A percentile compares a stretch with the other conserved stretches of the same genome.
phyloP scores from a whole-genome alignment of 2,888 invertebrate genomes.

The Eucriotettix oculatus region DNA sequence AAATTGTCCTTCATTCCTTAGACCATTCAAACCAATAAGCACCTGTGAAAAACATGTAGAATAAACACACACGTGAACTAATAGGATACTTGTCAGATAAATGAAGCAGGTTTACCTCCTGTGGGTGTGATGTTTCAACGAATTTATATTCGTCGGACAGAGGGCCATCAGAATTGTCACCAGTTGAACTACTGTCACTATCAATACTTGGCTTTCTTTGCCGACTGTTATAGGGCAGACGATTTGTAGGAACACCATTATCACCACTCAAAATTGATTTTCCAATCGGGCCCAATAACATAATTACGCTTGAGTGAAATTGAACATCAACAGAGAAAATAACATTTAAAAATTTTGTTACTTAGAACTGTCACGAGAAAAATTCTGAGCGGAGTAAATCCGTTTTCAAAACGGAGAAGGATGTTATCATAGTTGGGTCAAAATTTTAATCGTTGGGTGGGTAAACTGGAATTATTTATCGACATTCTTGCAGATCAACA shows the following conservation, averaged over 20 bases:
- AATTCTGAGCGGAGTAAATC: too few relatives aligned
- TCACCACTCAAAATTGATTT: constrained; percentile 7
- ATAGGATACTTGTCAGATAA: background rate
- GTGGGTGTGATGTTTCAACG: constrained; percentile 22
- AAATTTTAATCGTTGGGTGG: too few relatives aligned
- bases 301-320: background rate
- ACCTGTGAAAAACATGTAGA: constrained; percentile 16
- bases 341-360: too few relatives aligned
- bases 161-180: constrained; percentile 15
- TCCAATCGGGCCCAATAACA: constrained; percentile 6
- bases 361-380: too few relatives aligned
- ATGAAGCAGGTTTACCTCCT: constrained; percentile 16
- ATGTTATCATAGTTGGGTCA: too few relatives aligned
- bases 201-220: constrained; percentile 16
- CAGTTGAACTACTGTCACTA: constrained; percentile 13
- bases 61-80: background rate
- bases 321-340: too few relatives aligned
- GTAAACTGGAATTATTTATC: too few relatives aligned
- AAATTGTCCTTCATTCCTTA: constrained; percentile 22
- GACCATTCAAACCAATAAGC: constrained; percentile 21
- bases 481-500: too few relatives aligned
- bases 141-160: constrained; percentile 22
- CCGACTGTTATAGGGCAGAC: constrained; percentile 10
- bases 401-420: too few relatives aligned
- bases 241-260: constrained; percentile 6